Evolutionary conservation across 1,140 invertebrate genomes (phyloP).

Genomic region (Pseudomyrmex cubaensis): DNA sequence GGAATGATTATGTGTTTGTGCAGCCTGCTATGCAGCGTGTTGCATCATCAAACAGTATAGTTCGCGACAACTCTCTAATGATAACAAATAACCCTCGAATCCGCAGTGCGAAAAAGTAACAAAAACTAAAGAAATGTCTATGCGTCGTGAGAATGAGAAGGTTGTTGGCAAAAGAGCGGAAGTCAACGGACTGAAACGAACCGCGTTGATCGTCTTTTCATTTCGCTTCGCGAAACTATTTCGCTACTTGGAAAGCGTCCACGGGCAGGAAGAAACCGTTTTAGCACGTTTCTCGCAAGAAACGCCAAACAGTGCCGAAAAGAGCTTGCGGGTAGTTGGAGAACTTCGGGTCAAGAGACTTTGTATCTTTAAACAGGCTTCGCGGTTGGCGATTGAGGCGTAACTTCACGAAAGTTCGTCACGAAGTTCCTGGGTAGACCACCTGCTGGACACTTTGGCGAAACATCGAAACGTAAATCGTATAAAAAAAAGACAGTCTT

Average conservation of each 20-base stretch:
- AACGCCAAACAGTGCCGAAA: constrained; percentile 28
- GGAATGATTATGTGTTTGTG: constrained; percentile 34
- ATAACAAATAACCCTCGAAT: not conserved
- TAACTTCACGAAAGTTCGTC: constrained; percentile 57
- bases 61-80: constrained; percentile 23
- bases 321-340: constrained; percentile 43
- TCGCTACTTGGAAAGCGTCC: not conserved
- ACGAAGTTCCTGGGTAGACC: constrained; percentile 47
- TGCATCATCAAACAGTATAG: not conserved
- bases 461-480: constrained; percentile 27
- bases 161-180: not conserved
- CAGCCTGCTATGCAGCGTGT: not conserved
- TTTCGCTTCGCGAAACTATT: not conserved
- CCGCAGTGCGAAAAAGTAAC: not conserved
- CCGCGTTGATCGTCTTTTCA: not conserved
- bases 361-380: constrained; percentile 55
- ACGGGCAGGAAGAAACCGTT: constrained; percentile 16
- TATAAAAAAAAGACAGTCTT: not conserved
- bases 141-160: constrained; percentile 56
- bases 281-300: constrained; percentile 23
- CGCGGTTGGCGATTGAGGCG: constrained; percentile 60
- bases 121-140: not conserved
- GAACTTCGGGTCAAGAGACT: constrained; percentile 55
- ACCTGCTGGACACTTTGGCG: constrained; percentile 24
- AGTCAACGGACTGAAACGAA: not conserved